Evolutionary conservation across 1,140 invertebrate species (phyloP), one percentile per base, ranked within the genome.

Genomic region (Cotesia typhae): DNA sequence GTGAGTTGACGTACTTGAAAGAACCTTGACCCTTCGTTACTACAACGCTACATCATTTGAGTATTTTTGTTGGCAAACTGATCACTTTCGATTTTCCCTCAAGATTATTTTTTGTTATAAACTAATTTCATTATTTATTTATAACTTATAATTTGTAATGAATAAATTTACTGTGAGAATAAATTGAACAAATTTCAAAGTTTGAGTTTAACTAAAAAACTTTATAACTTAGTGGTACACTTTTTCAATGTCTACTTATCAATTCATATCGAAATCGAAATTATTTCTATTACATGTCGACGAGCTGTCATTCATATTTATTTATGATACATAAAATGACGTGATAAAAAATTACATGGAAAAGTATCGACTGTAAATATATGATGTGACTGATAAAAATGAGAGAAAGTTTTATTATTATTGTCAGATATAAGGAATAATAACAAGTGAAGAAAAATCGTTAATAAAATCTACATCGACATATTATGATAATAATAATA

Each of bases 21-120:
- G 57, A 59, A 59, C 57, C 57, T 59, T 59, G 57, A 59, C 57
- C 57, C 20, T 4, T 55, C 1, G 53, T 55, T 55, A 55, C n/a
- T 3, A 14, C n/a, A 7, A 55, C 12, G n/a, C 12, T 14, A 59
- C 14, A 17, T 59, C 9, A 20, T 17, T 59, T 9, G 1, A 20
- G 17, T 59, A 20, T 6, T 28, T 59, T 35, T 55, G 5, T 55
- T 1, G 28, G 1, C 28, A 2, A 28, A 28, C 28, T 28, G 28
- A 28, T 28, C 28, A 28, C 28, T 28, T 28, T 28, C 3, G 28
- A 28, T 28, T 28, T 28, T 3, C 1, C 28, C 28, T 3, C 28
- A 1, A 28, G 28, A 28, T 1, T 28, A 28, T 28, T 28, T 28
- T 28, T 28, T 28, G 28, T 28, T 28, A 28, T 28, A 28, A 28